Conservation (phyloP, 2,113 vertebrate genomes). For the Psittacus erithacus region DNA sequence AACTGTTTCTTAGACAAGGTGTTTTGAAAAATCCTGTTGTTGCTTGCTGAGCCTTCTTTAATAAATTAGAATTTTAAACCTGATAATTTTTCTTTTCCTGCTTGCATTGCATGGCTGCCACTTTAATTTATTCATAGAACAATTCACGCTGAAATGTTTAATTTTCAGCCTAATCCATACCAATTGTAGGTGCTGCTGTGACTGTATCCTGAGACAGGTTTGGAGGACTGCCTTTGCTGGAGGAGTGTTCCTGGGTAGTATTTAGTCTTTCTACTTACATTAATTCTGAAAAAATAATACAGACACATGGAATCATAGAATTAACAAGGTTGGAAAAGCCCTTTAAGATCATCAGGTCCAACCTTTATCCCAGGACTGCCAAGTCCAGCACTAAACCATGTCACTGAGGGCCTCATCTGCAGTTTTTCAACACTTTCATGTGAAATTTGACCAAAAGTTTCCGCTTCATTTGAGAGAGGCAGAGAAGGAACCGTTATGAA, state of each 20-base stretch:
- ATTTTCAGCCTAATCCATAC: not conserved
- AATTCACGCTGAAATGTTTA: not conserved
- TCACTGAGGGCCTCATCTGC: not conserved
- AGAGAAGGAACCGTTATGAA: not conserved
- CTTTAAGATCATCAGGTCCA: not conserved
- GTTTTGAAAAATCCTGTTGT: not conserved
- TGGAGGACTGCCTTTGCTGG: not conserved
- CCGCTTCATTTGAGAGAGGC: not conserved
- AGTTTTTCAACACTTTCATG: not conserved
- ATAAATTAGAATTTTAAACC: not conserved
- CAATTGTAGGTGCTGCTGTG: not conserved
- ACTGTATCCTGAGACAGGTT: not conserved
- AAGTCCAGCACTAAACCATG: not conserved
- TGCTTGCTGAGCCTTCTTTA: not conserved
- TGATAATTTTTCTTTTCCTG: not conserved
- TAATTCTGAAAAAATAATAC: not conserved
- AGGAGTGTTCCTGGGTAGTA: accelerated
- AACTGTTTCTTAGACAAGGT: not conserved
- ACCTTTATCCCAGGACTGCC: not conserved
- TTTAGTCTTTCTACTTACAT: not conserved
- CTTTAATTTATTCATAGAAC: not conserved
- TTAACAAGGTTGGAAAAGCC: not conserved
- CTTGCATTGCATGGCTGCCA: not conserved
- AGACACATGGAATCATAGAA: not conserved
- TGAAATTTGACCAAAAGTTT: not conserved